Conservation (phyloP, 1,140 invertebrate species). For the Drosophila hydei region DNA sequence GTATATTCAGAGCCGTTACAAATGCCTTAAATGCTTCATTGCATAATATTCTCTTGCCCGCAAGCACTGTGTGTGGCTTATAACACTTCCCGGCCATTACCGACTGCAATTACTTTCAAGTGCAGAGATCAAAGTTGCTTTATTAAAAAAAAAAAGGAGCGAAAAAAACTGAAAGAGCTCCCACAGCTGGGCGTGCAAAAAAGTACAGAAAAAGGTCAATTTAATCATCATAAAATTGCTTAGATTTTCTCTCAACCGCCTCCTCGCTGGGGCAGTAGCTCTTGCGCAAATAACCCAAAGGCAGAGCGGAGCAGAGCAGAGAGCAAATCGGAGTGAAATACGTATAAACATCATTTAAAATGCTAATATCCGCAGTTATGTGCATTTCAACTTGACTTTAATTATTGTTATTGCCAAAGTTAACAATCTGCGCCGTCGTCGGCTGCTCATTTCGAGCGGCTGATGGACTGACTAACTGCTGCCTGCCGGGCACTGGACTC, state of each 20-base stretch:
- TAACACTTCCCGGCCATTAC: slow-evolving; percentile 33
- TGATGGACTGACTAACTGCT: slow-evolving; percentile 75
- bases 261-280: slow-evolving; percentile 19
- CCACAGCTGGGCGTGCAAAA: slow-evolving; percentile 25
- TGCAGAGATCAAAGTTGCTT: slow-evolving; percentile 65
- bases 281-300: slow-evolving; percentile 54
- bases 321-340: slow-evolving; percentile 16
- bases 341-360: slow-evolving; percentile 80
- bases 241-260: slow-evolving; percentile 31
- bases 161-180: slow-evolving; percentile 3
- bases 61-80: slow-evolving; percentile 29
- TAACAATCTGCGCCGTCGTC: slow-evolving; percentile 75
- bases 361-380: slow-evolving; percentile 81
- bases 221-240: slow-evolving; percentile 79
- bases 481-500: slow-evolving; percentile 29
- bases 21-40: not conserved
- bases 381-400: slow-evolving; percentile 83
- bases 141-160: slow-evolving; percentile 44
- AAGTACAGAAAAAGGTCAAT: slow-evolving; percentile 61
- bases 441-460: slow-evolving; percentile 63
- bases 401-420: slow-evolving; percentile 83
- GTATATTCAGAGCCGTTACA: not conserved
- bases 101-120: slow-evolving; percentile 64
- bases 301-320: slow-evolving; percentile 2
- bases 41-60: slow-evolving; percentile 3